These are phyloP conservation scores for Phylloscopus trochiloides DNA, from an alignment of 2,113 vertebrate species.

Conservation along the genomic window DNA sequence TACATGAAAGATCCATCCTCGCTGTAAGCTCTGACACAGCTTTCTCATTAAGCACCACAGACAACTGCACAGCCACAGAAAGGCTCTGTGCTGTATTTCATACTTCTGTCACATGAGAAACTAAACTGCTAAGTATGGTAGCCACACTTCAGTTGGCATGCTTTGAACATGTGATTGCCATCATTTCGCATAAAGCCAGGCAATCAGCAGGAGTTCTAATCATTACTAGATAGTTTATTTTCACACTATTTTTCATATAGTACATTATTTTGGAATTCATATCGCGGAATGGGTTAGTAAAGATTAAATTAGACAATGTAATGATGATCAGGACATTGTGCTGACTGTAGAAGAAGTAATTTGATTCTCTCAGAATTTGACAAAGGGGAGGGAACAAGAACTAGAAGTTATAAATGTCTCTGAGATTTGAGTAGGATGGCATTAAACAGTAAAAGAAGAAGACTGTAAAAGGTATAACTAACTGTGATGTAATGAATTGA, in stretches of 20 bases:
- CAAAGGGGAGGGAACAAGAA: not conserved
- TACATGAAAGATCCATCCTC: not conserved
- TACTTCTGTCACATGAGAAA: constrained; percentile 29
- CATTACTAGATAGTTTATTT: constrained; percentile 57
- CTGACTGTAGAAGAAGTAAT: constrained; percentile 63
- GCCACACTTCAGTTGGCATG: constrained; percentile 39
- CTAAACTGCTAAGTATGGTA: constrained; percentile 22
- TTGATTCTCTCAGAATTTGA: constrained; percentile 51
- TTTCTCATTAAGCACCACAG: not conserved
- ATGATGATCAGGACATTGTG: constrained; percentile 65
- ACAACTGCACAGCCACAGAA: not conserved
- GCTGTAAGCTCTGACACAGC: not conserved
- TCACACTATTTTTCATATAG: constrained; percentile 54
- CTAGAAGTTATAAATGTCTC: not conserved
- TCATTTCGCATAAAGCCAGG: constrained; percentile 27
- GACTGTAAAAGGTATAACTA: not conserved
- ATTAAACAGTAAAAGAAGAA: not conserved
- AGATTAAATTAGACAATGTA: constrained; percentile 66
- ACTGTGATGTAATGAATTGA: not conserved
- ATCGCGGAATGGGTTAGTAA: constrained; percentile 46
- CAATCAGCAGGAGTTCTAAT: constrained; percentile 49
- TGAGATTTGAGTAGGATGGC: not conserved
- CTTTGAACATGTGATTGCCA: constrained; percentile 59
- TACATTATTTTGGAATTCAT: constrained; percentile 39
- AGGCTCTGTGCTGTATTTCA: constrained; percentile 8